Evolutionary conservation across 2,113 vertebrate genomes (phyloP).

Genomic region (Mystacornis crossleyi): DNA sequence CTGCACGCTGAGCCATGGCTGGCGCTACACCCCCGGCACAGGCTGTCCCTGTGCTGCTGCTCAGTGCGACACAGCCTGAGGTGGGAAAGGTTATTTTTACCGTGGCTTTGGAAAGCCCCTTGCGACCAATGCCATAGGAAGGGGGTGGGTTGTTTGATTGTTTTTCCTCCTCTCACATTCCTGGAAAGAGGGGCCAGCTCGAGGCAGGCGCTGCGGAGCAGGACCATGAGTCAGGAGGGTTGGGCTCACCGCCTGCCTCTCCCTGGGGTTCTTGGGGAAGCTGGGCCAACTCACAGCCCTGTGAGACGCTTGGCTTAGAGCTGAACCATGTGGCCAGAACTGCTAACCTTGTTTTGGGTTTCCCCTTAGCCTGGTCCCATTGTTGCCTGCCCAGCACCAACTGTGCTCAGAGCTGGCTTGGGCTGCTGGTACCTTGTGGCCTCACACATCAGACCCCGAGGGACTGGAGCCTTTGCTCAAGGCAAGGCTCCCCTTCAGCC

Average conservation of each 20-base stretch:
- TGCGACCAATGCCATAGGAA: rapidly evolving
- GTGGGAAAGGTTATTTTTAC: not conserved
- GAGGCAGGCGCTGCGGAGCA: not conserved
- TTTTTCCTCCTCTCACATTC: not conserved
- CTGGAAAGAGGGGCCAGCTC: not conserved
- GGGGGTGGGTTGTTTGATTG: not conserved
- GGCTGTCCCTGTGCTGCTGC: not conserved
- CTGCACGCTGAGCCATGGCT: not conserved
- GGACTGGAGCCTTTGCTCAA: not conserved
- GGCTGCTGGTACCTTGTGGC: not conserved
- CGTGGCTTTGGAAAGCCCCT: not conserved
- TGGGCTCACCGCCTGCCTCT: not conserved
- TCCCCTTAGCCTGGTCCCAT: not conserved
- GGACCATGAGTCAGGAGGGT: not conserved
- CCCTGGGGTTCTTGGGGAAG: not conserved
- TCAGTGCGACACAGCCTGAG: not conserved
- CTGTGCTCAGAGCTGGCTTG: not conserved
- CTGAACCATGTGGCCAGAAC: not conserved
- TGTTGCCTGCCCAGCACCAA: not conserved
- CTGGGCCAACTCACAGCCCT: not conserved
- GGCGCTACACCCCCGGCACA: not conserved
- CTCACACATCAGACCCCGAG: not conserved
- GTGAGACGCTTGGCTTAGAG: not conserved
- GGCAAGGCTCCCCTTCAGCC: not conserved
- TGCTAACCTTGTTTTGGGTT: not conserved